phyloP scores from a whole-genome alignment of 2,888 invertebrate species.

The Tyria jacobaeae region DNA sequence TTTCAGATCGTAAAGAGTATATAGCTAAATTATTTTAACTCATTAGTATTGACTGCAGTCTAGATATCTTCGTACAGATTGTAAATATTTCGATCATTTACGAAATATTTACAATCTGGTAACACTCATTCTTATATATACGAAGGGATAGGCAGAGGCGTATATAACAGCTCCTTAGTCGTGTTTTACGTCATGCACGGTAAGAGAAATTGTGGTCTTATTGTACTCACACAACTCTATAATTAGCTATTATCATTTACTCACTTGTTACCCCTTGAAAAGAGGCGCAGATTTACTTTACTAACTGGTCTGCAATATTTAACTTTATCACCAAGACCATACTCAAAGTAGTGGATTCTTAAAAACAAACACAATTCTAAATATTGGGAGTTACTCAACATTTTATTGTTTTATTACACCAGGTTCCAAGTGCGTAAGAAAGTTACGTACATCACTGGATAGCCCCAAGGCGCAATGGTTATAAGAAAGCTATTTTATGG shows the following conservation, averaged over 20 bases:
- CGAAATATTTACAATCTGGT: no score
- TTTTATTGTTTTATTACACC: conserved; percentile 74
- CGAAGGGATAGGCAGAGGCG: no score
- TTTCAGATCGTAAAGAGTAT: conserved; percentile 16
- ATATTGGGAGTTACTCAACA: conserved; percentile 66
- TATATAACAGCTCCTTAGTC: no score
- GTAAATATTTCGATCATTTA: neutral
- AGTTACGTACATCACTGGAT: conserved; percentile 61
- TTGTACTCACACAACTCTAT: no score
- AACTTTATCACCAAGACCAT: conserved; percentile 51
- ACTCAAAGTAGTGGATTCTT: conserved; percentile 48
- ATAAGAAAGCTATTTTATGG: conserved; percentile 77
- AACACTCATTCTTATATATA: no score
- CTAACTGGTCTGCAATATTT: conserved; percentile 46
- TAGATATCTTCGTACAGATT: conserved; percentile 21
- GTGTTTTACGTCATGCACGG: no score
- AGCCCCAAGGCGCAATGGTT: conserved; percentile 64
- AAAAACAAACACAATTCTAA: conserved; percentile 65
- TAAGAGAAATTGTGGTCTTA: no score
- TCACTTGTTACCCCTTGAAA: conserved; percentile 48
- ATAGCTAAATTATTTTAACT: conserved; percentile 21
- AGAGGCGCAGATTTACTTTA: conserved; percentile 41
- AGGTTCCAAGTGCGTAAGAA: conserved; percentile 61
- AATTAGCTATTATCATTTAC: conserved; percentile 46
- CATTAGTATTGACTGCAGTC: conserved; percentile 15